phyloP scores from a whole-genome alignment of 2,113 vertebrate species.

The Charina bottae region DNA sequence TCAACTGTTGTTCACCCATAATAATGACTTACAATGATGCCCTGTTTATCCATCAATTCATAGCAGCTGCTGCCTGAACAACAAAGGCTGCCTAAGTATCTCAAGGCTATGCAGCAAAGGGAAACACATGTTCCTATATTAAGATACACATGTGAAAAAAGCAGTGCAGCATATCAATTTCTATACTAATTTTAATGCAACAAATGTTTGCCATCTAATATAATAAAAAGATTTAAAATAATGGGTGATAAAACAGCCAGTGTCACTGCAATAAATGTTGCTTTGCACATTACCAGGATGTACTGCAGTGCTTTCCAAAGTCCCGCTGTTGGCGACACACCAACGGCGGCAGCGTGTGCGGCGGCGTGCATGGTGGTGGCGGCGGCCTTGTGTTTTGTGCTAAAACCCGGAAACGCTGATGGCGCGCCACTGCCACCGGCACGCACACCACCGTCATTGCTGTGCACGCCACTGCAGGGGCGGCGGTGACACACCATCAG shows the following conservation, averaged over 20 bases:
- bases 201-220: constrained; percentile 21
- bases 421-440: no score
- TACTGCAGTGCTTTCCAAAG: no score
- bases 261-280: not conserved
- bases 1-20: not conserved
- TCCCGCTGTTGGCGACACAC: no score
- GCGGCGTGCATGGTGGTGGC: no score
- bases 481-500: no score
- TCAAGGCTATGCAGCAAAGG: not conserved
- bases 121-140: constrained; percentile 14
- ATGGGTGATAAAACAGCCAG: not conserved
- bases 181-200: not conserved
- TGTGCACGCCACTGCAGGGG: no score
- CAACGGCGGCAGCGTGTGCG: no score
- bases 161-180: constrained; percentile 17
- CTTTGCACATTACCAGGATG: not conserved
- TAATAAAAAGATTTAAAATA: not conserved
- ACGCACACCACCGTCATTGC: no score
- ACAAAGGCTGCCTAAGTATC: not conserved
- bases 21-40: not conserved
- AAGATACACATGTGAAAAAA: not conserved
- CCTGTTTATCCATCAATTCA: constrained; percentile 12
- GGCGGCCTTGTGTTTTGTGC: no score
- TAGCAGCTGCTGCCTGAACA: constrained; percentile 24
- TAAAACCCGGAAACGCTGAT: no score